Evolutionary conservation across 2,797 vertebrate genomes (phyloP).

Genomic region (Pitangus sulphuratus): DNA sequence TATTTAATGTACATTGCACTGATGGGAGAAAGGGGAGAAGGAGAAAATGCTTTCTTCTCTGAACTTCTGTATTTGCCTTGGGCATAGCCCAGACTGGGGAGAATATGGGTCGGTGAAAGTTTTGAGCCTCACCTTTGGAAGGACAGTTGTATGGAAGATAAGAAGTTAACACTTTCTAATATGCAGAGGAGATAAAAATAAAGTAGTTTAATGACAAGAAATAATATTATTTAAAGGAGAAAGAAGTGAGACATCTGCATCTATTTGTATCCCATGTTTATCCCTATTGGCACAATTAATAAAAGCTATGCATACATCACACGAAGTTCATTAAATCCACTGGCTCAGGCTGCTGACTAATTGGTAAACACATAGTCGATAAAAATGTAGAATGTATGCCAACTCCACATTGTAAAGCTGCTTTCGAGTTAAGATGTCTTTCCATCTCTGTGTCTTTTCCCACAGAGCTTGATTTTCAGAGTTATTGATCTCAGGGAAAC

Average conservation of each 20-base stretch:
- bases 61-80: background rate
- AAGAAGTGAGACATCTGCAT: constrained; percentile 61
- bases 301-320: constrained; percentile 76
- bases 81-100: background rate
- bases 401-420: constrained; percentile 43
- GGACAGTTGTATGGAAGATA: background rate
- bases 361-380: constrained; percentile 72
- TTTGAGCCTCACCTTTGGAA: constrained; percentile 5
- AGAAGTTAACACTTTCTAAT: constrained; percentile 9
- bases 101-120: background rate
- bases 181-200: background rate
- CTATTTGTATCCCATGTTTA: constrained; percentile 71
- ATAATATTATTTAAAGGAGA: constrained; percentile 39
- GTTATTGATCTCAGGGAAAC: background rate
- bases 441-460: constrained; percentile 7
- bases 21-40: constrained; percentile 21
- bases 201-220: background rate
- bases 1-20: constrained; percentile 23
- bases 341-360: constrained; percentile 72
- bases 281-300: constrained; percentile 76
- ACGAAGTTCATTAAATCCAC: constrained; percentile 75
- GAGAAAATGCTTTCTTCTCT: constrained; percentile 19
- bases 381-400: constrained; percentile 62
- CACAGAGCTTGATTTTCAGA: background rate
- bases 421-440: background rate